phyloP scores from a whole-genome alignment of 2,797 vertebrate species.

The Psittacula derbiana region DNA sequence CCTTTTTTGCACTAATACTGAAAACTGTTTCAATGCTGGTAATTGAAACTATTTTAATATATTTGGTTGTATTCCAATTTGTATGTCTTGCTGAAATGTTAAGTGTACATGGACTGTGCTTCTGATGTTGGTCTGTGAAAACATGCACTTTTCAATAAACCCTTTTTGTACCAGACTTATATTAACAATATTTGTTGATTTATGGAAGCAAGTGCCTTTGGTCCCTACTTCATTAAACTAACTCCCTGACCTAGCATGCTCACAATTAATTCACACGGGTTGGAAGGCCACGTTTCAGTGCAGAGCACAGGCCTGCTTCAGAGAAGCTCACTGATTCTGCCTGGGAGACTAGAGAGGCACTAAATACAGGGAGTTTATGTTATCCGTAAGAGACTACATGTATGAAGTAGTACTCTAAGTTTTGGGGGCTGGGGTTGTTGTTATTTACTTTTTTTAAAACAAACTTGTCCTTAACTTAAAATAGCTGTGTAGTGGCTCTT shows the following conservation, averaged over 20 bases:
- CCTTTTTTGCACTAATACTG: slow-evolving; percentile 79
- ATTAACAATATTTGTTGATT: not conserved
- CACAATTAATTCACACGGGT: not conserved
- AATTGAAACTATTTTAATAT: slow-evolving; percentile 85
- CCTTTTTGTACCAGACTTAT: slow-evolving; percentile 65
- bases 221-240: not conserved
- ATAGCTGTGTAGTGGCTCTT: not conserved
- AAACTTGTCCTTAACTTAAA: not conserved
- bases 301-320: not conserved
- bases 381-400: not conserved
- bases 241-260: rapidly evolving
- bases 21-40: slow-evolving; percentile 85
- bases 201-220: not conserved
- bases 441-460: not conserved
- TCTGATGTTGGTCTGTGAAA: slow-evolving; percentile 68
- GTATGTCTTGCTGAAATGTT: slow-evolving; percentile 69
- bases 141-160: slow-evolving; percentile 79
- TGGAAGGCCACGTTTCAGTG: not conserved
- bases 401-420: rapidly evolving
- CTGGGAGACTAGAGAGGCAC: rapidly evolving
- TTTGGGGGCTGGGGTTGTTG: not conserved
- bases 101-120: slow-evolving; percentile 71
- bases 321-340: not conserved
- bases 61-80: slow-evolving; percentile 74
- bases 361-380: not conserved